phyloP scores from a whole-genome alignment of 2,113 vertebrate genomes.

The Thomomys bottae region DNA sequence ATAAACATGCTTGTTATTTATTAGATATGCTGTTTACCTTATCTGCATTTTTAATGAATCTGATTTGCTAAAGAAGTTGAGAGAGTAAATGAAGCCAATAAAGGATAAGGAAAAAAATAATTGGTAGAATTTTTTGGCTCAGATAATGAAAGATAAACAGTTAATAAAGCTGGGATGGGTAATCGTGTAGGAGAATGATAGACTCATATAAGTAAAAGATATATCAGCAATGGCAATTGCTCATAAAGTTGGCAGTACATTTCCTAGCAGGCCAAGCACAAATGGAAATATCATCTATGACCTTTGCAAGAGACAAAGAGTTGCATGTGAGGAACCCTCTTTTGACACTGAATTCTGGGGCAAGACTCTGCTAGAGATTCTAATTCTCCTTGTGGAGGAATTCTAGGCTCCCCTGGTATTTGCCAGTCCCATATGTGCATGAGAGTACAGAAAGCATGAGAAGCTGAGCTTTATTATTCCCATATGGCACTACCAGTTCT shows the following conservation, averaged over 20 bases:
- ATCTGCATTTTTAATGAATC: conserved; percentile 52
- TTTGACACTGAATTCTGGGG: too few relatives aligned
- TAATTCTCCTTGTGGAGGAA: neutral
- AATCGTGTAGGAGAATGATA: neutral
- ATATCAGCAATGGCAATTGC: neutral
- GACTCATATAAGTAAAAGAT: neutral
- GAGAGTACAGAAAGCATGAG: conserved; percentile 31
- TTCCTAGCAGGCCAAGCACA: neutral
- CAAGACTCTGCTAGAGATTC: neutral
- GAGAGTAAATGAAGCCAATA: neutral
- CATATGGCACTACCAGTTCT: neutral
- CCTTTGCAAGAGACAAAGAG: neutral
- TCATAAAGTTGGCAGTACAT: neutral
- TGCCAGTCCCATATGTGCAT: neutral
- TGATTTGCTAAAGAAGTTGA: conserved; percentile 45
- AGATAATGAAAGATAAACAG: neutral
- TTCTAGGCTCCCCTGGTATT: neutral
- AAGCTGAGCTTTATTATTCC: neutral
- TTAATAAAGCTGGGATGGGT: neutral
- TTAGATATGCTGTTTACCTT: neutral
- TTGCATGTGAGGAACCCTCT: neutral
- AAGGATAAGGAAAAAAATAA: neutral
- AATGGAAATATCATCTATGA: neutral
- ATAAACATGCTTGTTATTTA: neutral
- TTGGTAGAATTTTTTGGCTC: neutral